These are phyloP conservation scores for Zaprionus bogoriensis DNA, from an alignment of 2,888 invertebrate genomes.

Conservation along the genomic window DNA sequence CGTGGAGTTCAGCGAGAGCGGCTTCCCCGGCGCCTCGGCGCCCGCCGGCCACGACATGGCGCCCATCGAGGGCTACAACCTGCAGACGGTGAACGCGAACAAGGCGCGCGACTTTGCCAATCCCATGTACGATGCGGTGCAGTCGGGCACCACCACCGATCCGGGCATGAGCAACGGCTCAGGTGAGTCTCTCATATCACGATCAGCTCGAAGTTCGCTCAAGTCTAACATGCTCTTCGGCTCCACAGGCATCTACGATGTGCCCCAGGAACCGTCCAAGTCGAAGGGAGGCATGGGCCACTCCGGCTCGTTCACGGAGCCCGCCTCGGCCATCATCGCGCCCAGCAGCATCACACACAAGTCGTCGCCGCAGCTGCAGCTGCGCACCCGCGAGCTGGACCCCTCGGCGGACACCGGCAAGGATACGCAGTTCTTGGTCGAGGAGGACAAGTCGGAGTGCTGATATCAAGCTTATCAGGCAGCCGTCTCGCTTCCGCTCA, in stretches of 20 bases:
- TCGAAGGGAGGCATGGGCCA: slow-evolving; percentile 85
- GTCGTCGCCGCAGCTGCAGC: slow-evolving; percentile 88
- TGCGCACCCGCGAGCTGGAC: slow-evolving; percentile 91
- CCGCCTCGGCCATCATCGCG: slow-evolving; percentile 89
- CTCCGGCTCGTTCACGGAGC: slow-evolving; percentile 84
- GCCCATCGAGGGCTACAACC: slow-evolving; percentile 90
- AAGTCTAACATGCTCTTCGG: no score
- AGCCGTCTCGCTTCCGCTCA: slow-evolving; percentile 38
- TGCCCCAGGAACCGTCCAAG: slow-evolving; percentile 89
- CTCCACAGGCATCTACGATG: slow-evolving; percentile 89
- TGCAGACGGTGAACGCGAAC: slow-evolving; percentile 88
- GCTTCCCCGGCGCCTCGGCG: slow-evolving; percentile 83
- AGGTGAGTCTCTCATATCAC: slow-evolving; percentile 79
- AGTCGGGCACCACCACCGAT: slow-evolving; percentile 85
- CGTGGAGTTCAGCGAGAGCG: slow-evolving; percentile 90
- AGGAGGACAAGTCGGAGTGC: slow-evolving; percentile 90
- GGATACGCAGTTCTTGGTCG: slow-evolving; percentile 95
- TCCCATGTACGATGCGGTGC: slow-evolving; percentile 98
- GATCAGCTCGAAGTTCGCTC: no score
- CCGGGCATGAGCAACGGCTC: slow-evolving; percentile 85
- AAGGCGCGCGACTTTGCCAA: slow-evolving; percentile 97
- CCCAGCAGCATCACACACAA: slow-evolving; percentile 92
- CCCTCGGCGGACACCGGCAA: slow-evolving; percentile 93
- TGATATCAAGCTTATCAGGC: slow-evolving; percentile 81
- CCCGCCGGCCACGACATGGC: slow-evolving; percentile 78